Base-by-base conservation (phyloP, 2,797 vertebrate genomes). In the Chelon auratus region DNA sequence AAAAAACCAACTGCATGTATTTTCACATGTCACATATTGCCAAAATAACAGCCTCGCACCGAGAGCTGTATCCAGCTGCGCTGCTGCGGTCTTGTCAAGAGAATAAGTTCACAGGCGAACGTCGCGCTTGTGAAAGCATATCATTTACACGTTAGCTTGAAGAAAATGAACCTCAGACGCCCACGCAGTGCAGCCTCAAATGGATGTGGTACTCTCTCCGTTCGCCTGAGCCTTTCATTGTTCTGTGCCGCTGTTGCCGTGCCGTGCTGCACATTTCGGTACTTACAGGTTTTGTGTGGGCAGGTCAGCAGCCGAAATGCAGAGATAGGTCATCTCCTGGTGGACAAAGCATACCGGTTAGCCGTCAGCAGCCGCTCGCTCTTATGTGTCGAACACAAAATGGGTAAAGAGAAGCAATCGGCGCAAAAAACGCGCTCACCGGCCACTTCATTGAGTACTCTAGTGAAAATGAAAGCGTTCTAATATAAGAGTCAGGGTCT, bases 281-380 rank as follows among this genome's bases (percentile, higher is more conserved):
- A 97, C 97, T 98, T 93, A 98, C 97, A 99, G 93, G 89, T 99
- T 96, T 91, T 99, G 96, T 11, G 96, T 96, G 62, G 97, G 96
- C 59, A 97, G 94, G 93, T 98, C 97, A 50, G 97, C 95, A 66
- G 97, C 97, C 75, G 95, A 95, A 91, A 99, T 98, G 87, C 97
- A 99, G 60, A 99, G 95, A 90, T 98, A 99, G 88, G 97, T 98
- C 94, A 99, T 93, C 91, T 97, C 97, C 97, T 99, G 85, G 64
- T 84, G 68, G 91, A 91, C 47, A 90, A 89, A 85, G 74, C 42
- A 81, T 1, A 77, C 20, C 3, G 75, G 89, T 86, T 72, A 75
- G 15, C 43, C 43, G 53, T 78, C 67, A 69, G 43, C 68, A 67
- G 62, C 60, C 58, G 55, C 51, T 10, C 69, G 50, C 37, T 45